Percentiles rank a stretch among this genome's conserved stretches.
Conservation (phyloP, 2,797 vertebrate genomes). For the Lagorchestes hirsutus region DNA sequence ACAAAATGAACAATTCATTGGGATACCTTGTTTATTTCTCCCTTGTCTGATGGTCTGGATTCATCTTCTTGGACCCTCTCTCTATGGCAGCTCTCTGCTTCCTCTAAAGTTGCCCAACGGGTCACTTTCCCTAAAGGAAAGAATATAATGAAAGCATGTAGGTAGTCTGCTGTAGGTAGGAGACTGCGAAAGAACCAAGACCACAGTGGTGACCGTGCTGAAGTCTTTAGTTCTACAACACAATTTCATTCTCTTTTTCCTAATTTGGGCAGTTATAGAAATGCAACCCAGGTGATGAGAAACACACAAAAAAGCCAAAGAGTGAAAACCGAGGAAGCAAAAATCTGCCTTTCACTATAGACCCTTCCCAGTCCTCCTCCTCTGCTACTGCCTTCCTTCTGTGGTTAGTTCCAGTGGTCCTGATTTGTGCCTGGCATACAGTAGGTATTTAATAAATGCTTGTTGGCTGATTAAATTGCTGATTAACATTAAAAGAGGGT, state of each 20-base stretch:
- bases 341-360: not conserved
- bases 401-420: not conserved
- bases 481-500: not conserved
- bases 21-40: constrained; percentile 59
- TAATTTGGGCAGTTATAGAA: not conserved
- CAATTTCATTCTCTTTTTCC: not conserved
- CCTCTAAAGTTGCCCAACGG: constrained; percentile 13
- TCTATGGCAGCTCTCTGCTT: not conserved
- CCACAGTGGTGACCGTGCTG: not conserved
- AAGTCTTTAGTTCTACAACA: accelerated
- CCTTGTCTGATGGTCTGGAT: not conserved
- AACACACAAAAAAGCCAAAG: not conserved
- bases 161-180: not conserved
- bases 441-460: not conserved
- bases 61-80: not conserved
- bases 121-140: constrained; percentile 58
- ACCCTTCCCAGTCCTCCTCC: not conserved
- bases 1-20: not conserved
- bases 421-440: not conserved
- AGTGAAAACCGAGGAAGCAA: not conserved
- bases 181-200: not conserved
- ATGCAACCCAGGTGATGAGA: not conserved
- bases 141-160: not conserved
- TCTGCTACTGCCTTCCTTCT: not conserved
- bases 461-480: not conserved